A percentile compares a stretch with the other conserved stretches of the same genome.
phyloP scores from a whole-genome alignment of 2,113 vertebrate species.

The Syngnathus floridae region DNA sequence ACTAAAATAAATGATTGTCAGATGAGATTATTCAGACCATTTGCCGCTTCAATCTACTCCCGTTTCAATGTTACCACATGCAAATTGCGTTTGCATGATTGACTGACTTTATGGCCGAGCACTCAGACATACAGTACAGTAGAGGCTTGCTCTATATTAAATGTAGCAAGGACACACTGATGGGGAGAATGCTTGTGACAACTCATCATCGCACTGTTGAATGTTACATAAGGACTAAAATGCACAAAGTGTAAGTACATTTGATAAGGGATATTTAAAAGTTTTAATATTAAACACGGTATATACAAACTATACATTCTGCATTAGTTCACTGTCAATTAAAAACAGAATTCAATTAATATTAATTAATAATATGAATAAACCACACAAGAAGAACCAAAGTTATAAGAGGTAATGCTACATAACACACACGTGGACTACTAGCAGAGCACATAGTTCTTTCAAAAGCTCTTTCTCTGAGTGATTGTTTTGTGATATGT shows the following conservation, averaged over 20 bases:
- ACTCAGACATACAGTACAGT: conserved; percentile 15
- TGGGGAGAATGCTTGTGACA: neutral
- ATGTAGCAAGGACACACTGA: neutral
- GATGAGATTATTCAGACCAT: conserved; percentile 54
- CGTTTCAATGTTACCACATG: conserved; percentile 30
- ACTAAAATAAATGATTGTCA: conserved; percentile 48
- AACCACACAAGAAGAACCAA: neutral
- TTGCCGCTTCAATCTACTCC: conserved; percentile 36
- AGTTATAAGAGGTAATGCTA: neutral
- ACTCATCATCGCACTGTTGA: conserved; percentile 33
- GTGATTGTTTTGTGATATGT: neutral
- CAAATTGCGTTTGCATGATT: conserved; percentile 34
- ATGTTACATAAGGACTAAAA: conserved; percentile 6
- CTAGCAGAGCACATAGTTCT: neutral
- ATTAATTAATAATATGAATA: neutral
- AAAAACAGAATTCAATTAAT: neutral
- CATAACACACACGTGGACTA: neutral
- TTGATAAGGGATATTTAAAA: too few species aligned
- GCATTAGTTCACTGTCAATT: neutral
- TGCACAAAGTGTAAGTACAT: neutral
- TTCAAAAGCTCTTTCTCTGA: neutral
- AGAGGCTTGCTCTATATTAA: conserved; percentile 6
- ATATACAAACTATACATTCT: neutral
- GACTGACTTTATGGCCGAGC: conserved; percentile 13
- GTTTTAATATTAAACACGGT: neutral